Evolutionary conservation across 2,888 invertebrate genomes (phyloP).

Genomic region (Kryphioiulus occultus): DNA sequence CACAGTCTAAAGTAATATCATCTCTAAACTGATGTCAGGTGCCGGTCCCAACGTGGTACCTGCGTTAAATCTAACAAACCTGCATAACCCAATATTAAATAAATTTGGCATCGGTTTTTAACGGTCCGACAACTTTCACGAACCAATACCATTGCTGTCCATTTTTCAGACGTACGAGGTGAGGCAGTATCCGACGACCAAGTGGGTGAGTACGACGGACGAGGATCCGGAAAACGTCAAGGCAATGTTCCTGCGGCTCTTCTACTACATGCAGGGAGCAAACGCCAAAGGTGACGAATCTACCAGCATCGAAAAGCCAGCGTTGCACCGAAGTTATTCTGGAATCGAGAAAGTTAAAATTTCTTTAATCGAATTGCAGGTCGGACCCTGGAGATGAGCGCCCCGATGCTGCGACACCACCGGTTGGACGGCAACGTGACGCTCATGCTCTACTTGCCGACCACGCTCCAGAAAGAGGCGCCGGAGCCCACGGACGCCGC

Average conservation of each 20-base stretch:
- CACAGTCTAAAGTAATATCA: no score
- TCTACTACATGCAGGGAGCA: conserved; percentile 50
- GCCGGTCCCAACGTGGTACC: no score
- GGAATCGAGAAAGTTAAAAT: no score
- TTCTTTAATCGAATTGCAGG: no score
- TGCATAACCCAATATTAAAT: no score
- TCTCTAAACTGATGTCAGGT: no score
- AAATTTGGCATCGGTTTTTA: no score
- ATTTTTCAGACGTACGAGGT: conserved; percentile 42
- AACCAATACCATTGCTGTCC: neutral
- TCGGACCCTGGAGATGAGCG: conserved; percentile 45
- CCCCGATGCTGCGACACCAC: conserved; percentile 43
- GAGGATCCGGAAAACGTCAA: conserved; percentile 42
- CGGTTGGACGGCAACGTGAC: conserved; percentile 44
- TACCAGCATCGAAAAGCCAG: no score
- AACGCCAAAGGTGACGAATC: conserved; percentile 8
- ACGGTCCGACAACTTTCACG: no score
- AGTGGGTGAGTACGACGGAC: conserved; percentile 48
- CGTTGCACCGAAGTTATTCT: no score
- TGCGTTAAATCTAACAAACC: no score
- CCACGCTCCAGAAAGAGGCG: neutral
- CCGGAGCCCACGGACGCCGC: conserved; percentile 35
- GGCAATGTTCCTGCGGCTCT: conserved; percentile 46
- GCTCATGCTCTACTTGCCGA: conserved; percentile 36
- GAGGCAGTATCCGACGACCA: conserved; percentile 19